Percentiles rank a stretch among this genome's conserved stretches.
These are phyloP conservation scores for Helarctos malayanus DNA, from an alignment of 2,797 vertebrate species.

Conservation along the genomic window DNA sequence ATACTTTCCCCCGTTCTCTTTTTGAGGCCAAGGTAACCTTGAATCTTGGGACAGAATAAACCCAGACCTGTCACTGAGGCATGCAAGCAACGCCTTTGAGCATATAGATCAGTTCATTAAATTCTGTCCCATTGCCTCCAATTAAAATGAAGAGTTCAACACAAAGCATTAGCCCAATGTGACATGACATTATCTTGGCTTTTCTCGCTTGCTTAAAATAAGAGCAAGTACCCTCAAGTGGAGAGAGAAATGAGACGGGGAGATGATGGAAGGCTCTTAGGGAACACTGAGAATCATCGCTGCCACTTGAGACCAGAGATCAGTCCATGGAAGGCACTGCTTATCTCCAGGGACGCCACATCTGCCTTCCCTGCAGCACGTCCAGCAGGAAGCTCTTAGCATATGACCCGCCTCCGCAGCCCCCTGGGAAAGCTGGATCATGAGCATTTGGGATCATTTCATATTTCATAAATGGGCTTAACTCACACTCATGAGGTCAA, in stretches of 20 bases:
- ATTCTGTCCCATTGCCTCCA: neutral
- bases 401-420: constrained; percentile 3
- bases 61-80: neutral
- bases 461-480: constrained; percentile 82
- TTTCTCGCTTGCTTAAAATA: constrained; percentile 33
- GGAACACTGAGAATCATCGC: neutral
- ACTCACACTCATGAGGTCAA: constrained; percentile 81
- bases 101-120: neutral
- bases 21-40: neutral
- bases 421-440: constrained; percentile 76
- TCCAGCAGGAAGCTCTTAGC: constrained; percentile 66
- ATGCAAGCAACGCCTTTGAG: constrained; percentile 8
- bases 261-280: neutral
- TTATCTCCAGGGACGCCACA: neutral
- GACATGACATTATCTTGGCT: neutral
- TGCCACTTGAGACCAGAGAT: neutral
- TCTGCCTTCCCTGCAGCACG: constrained; percentile 42
- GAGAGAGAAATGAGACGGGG: neutral
- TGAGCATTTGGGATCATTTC: constrained; percentile 79
- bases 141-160: constrained; percentile 23
- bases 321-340: neutral
- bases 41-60: neutral
- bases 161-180: neutral
- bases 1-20: neutral
- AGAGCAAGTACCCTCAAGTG: neutral